Evolutionary conservation across 2,113 vertebrate species (phyloP).

Genomic region (Sciurus niger): DNA sequence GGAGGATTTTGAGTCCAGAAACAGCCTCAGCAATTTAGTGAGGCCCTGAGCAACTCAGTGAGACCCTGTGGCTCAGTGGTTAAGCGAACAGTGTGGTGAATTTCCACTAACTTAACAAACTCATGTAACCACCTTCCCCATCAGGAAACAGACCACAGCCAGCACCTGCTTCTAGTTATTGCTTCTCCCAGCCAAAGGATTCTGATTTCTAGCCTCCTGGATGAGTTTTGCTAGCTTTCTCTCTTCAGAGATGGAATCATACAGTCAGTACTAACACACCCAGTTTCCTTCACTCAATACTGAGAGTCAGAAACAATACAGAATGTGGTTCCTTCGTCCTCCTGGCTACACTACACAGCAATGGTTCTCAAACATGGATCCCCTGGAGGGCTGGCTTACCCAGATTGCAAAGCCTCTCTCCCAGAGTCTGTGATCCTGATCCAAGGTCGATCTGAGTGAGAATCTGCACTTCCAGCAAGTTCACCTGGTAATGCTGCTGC

Average conservation of each 20-base stretch:
- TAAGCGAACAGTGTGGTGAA: neutral
- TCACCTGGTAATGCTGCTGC: neutral
- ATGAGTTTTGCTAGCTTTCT: neutral
- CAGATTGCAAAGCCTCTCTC: too few species aligned
- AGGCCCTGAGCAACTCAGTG: too few species aligned
- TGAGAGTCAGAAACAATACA: accelerated
- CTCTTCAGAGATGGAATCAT: neutral
- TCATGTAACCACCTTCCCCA: neutral
- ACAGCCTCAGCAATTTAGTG: too few species aligned
- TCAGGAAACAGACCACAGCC: neutral
- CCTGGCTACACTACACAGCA: neutral
- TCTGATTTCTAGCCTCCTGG: neutral
- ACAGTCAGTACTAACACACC: too few species aligned
- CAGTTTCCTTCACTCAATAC: neutral
- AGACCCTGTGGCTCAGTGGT: too few species aligned
- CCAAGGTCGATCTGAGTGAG: neutral
- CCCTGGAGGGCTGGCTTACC: neutral
- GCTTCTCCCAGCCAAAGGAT: neutral
- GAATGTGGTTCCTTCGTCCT: neutral
- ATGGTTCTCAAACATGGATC: neutral
- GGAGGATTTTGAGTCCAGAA: too few species aligned
- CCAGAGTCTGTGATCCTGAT: neutral
- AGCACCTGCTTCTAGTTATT: neutral
- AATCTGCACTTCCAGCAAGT: too few species aligned
- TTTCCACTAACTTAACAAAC: neutral